Percentiles rank a stretch among this genome's conserved stretches.
These are phyloP conservation scores for Tinea trinotella DNA, from an alignment of 2,888 invertebrate genomes.

Conservation along the genomic window DNA sequence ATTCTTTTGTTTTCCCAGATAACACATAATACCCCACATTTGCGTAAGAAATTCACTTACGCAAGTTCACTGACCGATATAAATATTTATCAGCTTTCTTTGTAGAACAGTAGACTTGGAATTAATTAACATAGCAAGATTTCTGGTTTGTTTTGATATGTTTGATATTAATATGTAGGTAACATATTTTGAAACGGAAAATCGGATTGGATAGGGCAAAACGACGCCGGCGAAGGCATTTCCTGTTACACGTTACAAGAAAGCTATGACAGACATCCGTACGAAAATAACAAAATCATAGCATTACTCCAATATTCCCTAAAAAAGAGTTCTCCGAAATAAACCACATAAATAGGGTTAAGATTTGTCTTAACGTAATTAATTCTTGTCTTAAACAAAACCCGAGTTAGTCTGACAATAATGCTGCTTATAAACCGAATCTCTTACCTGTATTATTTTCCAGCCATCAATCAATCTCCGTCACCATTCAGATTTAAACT, in stretches of 20 bases:
- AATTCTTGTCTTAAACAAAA: background rate
- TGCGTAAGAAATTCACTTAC: constrained; percentile 18
- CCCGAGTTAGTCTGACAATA: background rate
- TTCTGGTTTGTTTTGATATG: background rate
- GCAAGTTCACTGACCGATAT: constrained; percentile 56
- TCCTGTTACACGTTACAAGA: background rate
- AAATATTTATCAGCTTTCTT: constrained; percentile 54
- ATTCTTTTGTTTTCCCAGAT: background rate
- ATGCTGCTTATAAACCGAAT: background rate
- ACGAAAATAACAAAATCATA: background rate
- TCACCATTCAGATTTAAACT: background rate
- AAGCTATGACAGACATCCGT: constrained; percentile 4
- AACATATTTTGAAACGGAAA: background rate
- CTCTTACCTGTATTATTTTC: constrained; percentile 4
- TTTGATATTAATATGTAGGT: background rate
- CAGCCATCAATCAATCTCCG: background rate
- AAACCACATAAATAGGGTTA: background rate
- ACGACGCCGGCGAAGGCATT: background rate
- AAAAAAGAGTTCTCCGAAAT: background rate
- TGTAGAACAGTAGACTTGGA: constrained; percentile 24
- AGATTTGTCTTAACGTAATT: background rate
- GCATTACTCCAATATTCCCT: background rate
- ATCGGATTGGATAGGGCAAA: background rate
- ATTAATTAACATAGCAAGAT: constrained; percentile 35
- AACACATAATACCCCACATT: background rate